A percentile compares a stretch with the other conserved stretches of the same genome.
Evolutionary conservation across 2,888 invertebrate genomes (phyloP).

Genomic region (Tetragonula carbonaria): DNA sequence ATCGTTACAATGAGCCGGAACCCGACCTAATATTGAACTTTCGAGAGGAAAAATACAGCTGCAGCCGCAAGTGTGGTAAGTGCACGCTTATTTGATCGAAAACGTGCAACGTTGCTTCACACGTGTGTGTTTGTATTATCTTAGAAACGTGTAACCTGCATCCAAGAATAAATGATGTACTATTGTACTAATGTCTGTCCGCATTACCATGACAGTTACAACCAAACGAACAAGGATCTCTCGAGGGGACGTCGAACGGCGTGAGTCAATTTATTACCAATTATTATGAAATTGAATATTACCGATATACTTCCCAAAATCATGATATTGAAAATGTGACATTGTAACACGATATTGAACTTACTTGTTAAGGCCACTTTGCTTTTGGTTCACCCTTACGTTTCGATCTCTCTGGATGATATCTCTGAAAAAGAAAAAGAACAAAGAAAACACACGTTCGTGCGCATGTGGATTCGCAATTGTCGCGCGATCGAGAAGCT

Average conservation of each 20-base stretch:
- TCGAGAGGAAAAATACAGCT: conserved; percentile 18
- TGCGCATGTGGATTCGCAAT: neutral
- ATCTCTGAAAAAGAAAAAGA: conserved; percentile 47
- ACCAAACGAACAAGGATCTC: too few species aligned
- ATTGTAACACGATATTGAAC: conserved; percentile 1
- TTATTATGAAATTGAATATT: too few species aligned
- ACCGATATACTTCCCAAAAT: too few species aligned
- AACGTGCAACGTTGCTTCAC: neutral
- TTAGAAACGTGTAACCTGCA: too few species aligned
- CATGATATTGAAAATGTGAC: too few species aligned
- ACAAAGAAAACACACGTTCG: neutral
- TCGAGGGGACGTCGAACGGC: too few species aligned
- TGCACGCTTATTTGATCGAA: neutral
- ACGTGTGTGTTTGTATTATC: too few species aligned
- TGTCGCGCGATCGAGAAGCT: neutral
- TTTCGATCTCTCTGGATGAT: conserved; percentile 61
- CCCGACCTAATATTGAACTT: conserved; percentile 41
- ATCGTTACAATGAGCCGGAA: conserved; percentile 45
- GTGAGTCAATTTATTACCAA: too few species aligned
- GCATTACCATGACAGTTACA: too few species aligned
- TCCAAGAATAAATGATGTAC: too few species aligned
- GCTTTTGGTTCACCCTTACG: conserved; percentile 62
- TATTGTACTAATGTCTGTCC: too few species aligned
- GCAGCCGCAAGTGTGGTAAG: neutral
- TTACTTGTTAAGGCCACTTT: conserved; percentile 70